Evolutionary conservation across 2,797 vertebrate genomes (phyloP).

Genomic region (Intellagama lesueurii): DNA sequence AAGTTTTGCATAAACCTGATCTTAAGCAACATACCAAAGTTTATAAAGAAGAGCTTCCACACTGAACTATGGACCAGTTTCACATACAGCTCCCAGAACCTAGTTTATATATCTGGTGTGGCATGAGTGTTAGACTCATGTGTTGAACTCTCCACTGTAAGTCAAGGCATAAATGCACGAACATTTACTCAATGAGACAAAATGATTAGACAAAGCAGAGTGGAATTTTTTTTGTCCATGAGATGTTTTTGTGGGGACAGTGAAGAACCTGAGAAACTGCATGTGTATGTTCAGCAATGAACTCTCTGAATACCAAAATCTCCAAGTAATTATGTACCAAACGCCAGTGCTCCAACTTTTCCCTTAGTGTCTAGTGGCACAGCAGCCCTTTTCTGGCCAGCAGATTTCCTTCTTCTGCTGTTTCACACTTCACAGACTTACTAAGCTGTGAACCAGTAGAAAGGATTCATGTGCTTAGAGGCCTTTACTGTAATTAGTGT

Average conservation of each 20-base stretch:
- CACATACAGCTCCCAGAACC: not conserved
- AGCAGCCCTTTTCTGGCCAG: not conserved
- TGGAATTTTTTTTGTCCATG: not conserved
- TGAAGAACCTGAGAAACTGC: not conserved
- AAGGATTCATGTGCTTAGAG: not conserved
- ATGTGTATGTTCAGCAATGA: not conserved
- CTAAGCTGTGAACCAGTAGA: not conserved
- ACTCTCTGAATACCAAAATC: too few relatives aligned
- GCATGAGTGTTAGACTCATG: not conserved
- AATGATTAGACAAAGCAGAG: too few relatives aligned
- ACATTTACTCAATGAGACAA: not conserved
- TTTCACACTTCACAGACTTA: not conserved
- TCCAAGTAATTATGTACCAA: too few relatives aligned
- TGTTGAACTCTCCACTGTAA: not conserved
- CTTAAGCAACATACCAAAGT: not conserved
- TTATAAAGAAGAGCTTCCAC: not conserved
- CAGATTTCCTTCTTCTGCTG: too few relatives aligned
- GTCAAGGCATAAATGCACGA: not conserved
- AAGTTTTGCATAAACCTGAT: not conserved
- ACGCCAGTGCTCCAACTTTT: not conserved
- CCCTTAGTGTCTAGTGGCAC: not conserved
- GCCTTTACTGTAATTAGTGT: too few relatives aligned
- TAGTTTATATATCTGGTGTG: not conserved
- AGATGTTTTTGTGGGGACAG: not conserved
- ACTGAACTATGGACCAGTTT: not conserved